phyloP scores from a whole-genome alignment of 2,797 vertebrate genomes.

The Okamejei kenojei region DNA sequence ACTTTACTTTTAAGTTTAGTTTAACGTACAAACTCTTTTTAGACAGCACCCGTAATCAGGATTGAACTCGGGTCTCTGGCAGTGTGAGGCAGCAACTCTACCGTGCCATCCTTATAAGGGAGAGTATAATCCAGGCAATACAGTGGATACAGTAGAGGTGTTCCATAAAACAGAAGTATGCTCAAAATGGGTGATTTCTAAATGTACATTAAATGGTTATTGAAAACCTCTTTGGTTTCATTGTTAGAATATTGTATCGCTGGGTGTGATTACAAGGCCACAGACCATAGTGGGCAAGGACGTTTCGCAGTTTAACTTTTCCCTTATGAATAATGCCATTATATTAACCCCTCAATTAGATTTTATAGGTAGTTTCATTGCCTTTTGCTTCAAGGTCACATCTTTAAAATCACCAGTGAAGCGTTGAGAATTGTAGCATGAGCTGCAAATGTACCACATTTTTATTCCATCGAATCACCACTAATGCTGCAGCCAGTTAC shows the following conservation, averaged over 20 bases:
- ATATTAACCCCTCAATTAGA: not conserved
- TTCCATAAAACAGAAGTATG: not conserved
- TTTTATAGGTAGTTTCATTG: constrained; percentile 5
- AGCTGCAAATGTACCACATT: not conserved
- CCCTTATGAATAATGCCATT: not conserved
- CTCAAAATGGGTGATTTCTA: not conserved
- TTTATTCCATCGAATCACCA: not conserved
- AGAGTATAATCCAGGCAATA: not conserved
- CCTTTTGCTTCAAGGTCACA: not conserved
- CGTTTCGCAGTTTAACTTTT: not conserved
- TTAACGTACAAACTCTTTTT: no score
- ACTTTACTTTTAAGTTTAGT: no score
- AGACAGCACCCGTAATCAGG: no score
- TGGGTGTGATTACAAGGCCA: not conserved
- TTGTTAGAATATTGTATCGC: not conserved
- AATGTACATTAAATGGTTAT: not conserved
- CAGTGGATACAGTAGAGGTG: not conserved
- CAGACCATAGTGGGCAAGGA: not conserved
- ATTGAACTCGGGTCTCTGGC: no score
- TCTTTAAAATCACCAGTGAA: not conserved
- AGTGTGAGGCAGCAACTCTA: no score
- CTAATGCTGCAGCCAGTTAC: not conserved
- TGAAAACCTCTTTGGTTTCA: not conserved
- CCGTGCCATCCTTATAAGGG: not conserved
- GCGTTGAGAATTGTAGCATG: not conserved